Percentiles rank a stretch among this genome's conserved stretches.
Conservation (phyloP, 2,888 invertebrate genomes). For the Watsonalla binaria region DNA sequence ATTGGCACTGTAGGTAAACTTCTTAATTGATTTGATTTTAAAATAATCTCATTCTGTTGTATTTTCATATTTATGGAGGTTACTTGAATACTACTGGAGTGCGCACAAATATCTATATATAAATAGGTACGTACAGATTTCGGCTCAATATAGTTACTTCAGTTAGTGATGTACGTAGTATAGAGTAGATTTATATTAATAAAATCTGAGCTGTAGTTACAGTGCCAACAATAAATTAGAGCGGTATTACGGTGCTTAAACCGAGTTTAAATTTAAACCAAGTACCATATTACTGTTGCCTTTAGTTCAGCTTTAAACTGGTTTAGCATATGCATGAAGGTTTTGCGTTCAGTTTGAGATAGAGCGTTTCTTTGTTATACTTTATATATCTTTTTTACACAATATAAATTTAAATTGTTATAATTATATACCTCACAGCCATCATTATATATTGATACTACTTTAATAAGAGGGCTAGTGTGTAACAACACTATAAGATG, state of each 20-base stretch:
- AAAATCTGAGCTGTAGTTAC: slow-evolving; percentile 4
- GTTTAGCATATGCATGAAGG: too few relatives aligned
- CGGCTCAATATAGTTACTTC: too few relatives aligned
- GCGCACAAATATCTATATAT: not conserved
- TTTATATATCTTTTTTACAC: slow-evolving; percentile 60
- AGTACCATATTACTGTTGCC: not conserved
- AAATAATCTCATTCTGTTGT: not conserved
- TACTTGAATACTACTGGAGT: not conserved
- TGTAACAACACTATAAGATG: slow-evolving; percentile 71
- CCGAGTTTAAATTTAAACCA: not conserved
- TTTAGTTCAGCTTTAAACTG: slow-evolving; percentile 24
- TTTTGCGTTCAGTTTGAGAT: slow-evolving; percentile 34
- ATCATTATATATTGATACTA: slow-evolving; percentile 79
- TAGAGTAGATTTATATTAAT: not conserved
- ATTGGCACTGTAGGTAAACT: slow-evolving; percentile 38
- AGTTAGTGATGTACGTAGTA: too few relatives aligned
- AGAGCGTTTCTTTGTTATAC: slow-evolving; percentile 54
- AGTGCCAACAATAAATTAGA: slow-evolving; percentile 22
- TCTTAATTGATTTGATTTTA: not conserved
- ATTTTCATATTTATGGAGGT: too few relatives aligned
- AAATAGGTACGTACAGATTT: too few relatives aligned
- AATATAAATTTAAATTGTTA: slow-evolving; percentile 77
- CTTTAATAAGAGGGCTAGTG: slow-evolving; percentile 75
- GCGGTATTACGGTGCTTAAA: too few relatives aligned
- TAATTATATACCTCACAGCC: slow-evolving; percentile 78